phyloP scores from a whole-genome alignment of 1,140 invertebrate species.

The Panonychus citri region DNA sequence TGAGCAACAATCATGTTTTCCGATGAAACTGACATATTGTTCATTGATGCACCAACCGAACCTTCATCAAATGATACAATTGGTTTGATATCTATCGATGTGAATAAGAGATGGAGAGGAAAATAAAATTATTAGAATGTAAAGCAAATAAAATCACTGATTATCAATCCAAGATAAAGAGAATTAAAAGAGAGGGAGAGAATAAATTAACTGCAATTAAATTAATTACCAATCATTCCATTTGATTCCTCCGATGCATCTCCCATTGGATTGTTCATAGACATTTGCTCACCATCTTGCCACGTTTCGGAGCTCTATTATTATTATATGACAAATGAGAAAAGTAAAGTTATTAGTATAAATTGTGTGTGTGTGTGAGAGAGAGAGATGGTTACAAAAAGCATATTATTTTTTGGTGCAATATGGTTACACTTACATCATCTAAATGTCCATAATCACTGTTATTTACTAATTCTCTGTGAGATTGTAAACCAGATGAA shows the following conservation, averaged over 20 bases:
- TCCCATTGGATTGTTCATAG: background rate
- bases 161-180: too few species aligned
- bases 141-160: too few species aligned
- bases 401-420: background rate
- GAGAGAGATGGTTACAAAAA: background rate
- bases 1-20: background rate
- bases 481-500: background rate
- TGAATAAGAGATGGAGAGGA: background rate
- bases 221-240: background rate
- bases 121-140: background rate
- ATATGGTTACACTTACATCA: background rate
- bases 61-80: constrained; percentile 11
- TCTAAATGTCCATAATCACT: background rate
- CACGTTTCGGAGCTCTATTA: background rate
- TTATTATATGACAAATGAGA: background rate
- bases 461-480: background rate
- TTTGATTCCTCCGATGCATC: background rate
- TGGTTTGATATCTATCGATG: constrained; percentile 5
- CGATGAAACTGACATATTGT: background rate
- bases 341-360: background rate
- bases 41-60: background rate
- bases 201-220: too few species aligned
- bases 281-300: background rate
- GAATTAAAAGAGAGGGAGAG: too few species aligned
- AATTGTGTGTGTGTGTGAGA: background rate